Percentiles rank a stretch among this genome's conserved stretches.
Evolutionary conservation across 1,140 invertebrate species (phyloP).

Genomic region (Musca domestica): DNA sequence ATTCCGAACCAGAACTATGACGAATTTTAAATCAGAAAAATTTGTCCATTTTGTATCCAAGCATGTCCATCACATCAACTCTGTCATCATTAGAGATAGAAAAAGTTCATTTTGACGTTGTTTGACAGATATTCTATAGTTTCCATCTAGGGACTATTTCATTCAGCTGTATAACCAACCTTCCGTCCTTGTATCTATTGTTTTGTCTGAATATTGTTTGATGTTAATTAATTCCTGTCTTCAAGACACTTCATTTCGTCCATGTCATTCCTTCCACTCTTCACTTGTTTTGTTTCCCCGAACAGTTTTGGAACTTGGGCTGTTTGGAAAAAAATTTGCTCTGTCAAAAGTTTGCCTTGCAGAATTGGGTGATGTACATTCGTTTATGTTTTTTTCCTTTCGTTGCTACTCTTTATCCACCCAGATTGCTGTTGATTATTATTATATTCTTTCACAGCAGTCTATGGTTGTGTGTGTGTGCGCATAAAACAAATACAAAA

Average conservation of each 20-base stretch:
- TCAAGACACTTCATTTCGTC: conserved; percentile 7
- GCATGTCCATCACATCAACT: conserved; percentile 8
- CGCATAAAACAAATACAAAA: conserved; percentile 4
- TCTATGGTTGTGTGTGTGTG: background rate
- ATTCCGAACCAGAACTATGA: conserved; percentile 5
- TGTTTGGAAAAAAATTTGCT: background rate
- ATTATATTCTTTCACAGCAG: conserved; percentile 9
- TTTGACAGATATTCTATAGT: no score
- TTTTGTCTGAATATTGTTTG: background rate
- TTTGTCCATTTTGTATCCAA: background rate
- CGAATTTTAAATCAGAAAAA: conserved; percentile 7
- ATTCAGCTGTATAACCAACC: no score
- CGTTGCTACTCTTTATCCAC: background rate
- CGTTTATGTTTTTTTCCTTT: background rate
- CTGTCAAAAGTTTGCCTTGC: conserved; percentile 1
- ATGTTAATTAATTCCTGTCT: conserved; percentile 22
- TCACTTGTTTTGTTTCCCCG: background rate
- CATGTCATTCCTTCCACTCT: no score
- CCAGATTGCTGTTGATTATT: background rate
- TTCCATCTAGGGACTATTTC: no score
- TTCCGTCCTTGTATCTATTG: conserved; percentile 8
- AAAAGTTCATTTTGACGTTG: background rate
- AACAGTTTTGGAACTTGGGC: no score
- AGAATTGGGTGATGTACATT: background rate
- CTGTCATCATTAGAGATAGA: background rate